These are phyloP conservation scores for Pseudomyrmex cubaensis DNA, from an alignment of 1,140 invertebrate genomes.

Conservation along the genomic window DNA sequence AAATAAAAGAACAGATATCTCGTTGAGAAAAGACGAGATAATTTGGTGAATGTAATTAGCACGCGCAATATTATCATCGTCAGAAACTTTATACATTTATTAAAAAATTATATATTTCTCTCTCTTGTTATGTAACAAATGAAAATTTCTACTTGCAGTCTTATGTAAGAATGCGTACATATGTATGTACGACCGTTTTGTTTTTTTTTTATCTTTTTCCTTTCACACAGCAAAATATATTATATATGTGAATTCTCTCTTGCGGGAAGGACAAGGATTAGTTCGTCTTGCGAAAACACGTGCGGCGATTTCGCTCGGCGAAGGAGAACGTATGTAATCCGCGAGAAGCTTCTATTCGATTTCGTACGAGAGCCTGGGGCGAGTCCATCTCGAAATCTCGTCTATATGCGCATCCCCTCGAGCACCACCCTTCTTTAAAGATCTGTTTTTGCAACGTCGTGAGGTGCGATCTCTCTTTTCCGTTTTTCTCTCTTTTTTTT, in stretches of 20 bases:
- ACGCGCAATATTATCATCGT: neutral
- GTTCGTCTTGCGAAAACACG: slow-evolving; percentile 47
- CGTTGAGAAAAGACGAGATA: neutral
- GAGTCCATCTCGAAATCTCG: slow-evolving; percentile 72
- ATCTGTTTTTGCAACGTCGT: slow-evolving; percentile 66
- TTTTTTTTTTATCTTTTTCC: slow-evolving; percentile 33
- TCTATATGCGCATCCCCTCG: slow-evolving; percentile 70
- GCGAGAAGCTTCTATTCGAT: slow-evolving; percentile 72
- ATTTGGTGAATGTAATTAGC: neutral
- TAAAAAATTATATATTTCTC: neutral
- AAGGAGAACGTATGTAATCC: slow-evolving; percentile 69
- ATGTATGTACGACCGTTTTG: neutral
- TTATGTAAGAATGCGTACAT: neutral
- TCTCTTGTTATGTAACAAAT: neutral
- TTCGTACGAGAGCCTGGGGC: slow-evolving; percentile 64
- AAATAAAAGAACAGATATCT: neutral
- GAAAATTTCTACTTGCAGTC: neutral
- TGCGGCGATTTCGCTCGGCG: slow-evolving; percentile 51
- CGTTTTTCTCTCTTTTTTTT: neutral
- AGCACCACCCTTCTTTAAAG: slow-evolving; percentile 67
- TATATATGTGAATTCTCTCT: neutral
- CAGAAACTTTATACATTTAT: too few species aligned
- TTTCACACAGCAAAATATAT: neutral
- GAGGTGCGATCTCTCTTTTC: neutral
- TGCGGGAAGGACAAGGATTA: slow-evolving; percentile 46